Percentiles rank a stretch among this genome's conserved stretches.
Evolutionary conservation across 1,140 invertebrate genomes (phyloP).

Genomic region (Aphis craccivora): DNA sequence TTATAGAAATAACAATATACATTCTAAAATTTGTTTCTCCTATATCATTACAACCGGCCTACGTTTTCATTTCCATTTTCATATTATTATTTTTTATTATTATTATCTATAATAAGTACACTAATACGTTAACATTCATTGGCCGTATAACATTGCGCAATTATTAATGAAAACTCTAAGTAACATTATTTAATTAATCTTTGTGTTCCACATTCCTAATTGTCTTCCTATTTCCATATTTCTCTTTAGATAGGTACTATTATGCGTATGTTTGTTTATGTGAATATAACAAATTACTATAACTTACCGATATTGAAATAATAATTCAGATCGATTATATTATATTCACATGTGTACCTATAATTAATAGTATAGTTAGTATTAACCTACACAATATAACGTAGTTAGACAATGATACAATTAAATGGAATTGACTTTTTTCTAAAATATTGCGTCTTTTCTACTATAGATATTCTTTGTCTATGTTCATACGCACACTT

Average conservation of each 20-base stretch:
- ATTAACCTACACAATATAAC: background rate
- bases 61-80: background rate
- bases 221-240: slow-evolving; percentile 40
- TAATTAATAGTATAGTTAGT: background rate
- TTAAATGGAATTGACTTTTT: background rate
- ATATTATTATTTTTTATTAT: background rate
- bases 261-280: background rate
- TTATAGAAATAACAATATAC: slow-evolving; percentile 11
- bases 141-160: background rate
- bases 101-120: background rate
- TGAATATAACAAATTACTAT: background rate
- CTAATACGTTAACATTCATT: background rate
- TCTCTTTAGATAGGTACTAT: slow-evolving; percentile 14
- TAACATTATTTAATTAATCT: background rate
- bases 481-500: background rate
- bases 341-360: background rate
- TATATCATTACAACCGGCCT: background rate
- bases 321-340: background rate
- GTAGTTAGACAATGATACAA: background rate
- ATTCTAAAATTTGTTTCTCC: background rate
- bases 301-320: background rate
- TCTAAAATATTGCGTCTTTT: background rate
- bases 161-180: background rate
- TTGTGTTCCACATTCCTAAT: background rate
- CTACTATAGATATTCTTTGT: background rate